Base-by-base conservation (phyloP, 2,888 invertebrate species). In the Dione vanillae region DNA sequence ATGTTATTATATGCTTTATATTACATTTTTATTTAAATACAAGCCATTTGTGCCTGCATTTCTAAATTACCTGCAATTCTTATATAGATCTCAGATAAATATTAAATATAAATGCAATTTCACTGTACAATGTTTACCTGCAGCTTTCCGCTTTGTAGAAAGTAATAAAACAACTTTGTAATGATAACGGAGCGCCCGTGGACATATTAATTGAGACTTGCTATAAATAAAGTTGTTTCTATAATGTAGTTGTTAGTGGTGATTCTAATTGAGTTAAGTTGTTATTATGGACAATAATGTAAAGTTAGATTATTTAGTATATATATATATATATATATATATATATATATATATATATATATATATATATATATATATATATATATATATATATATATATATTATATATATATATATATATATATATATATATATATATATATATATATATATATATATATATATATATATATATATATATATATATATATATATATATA, bases 81-180 rank as follows among this genome's bases (percentile, higher is more conserved):
- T 37, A n/a, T 37, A n/a, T 10, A 37, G 56, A 56, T 56, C 56
- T 16, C 2, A 37, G 10, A 16, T n/a, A 16, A 56, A 40, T 14
- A 11, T 40, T n/a, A 56, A 49, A 6, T 16, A 6, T n/a, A 56
- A n/a, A 58, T 47, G n/a, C 27, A 56, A 47, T 40, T 58, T 20
- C 37, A 40, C 64, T 51, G n/a, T 11, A 49, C 20, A 49, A 20
- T 40, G 64, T 64, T 64, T 56, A 19, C 41, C 35, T 49, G n/a
- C 49, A 69, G 49, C 58, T 58, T 37, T 43, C 56, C 40, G 20
- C 65, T 59, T 70, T 51, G 65, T 37, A n/a, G 49, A 52, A 69
- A 65, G 70, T 59, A 70, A 70, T 65, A 70, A 66, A 66, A 43
- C 52, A 70, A 70, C 51, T 66, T 70, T 52, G 65, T 37, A 52